Evolutionary conservation across 2,113 vertebrate species (phyloP).

Genomic region (Vulpes vulpes): DNA sequence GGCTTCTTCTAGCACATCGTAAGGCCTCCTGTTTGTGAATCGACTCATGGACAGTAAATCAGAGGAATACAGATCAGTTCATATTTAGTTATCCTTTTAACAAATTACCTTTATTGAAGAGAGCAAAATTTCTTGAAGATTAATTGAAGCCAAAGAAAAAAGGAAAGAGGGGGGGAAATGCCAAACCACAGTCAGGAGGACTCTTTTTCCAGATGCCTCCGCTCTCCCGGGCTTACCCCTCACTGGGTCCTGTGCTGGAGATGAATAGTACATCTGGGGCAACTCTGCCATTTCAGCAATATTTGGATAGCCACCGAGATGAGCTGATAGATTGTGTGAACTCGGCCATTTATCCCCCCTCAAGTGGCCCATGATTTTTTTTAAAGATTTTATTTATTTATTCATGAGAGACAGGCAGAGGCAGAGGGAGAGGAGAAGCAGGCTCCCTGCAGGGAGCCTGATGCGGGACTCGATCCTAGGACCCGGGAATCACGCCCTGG

Average conservation of each 20-base stretch:
- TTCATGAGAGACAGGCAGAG: too few species aligned
- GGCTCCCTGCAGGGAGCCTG: too few species aligned
- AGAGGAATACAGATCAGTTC: background rate
- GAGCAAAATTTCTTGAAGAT: background rate
- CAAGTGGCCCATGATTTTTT: background rate
- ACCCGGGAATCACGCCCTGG: too few species aligned
- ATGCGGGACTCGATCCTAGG: too few species aligned
- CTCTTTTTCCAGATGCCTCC: background rate
- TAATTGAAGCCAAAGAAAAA: background rate
- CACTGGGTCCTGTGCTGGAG: background rate
- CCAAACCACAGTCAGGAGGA: background rate
- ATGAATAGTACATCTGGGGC: background rate
- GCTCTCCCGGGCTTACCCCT: background rate
- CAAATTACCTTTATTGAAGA: conserved; percentile 18
- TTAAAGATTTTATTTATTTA: too few species aligned
- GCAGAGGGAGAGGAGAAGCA: too few species aligned
- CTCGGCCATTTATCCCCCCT: background rate
- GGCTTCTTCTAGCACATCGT: fast-evolving
- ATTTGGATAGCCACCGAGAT: background rate
- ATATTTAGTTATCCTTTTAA: background rate
- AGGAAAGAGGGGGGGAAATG: too few species aligned
- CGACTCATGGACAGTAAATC: background rate
- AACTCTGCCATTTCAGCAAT: background rate
- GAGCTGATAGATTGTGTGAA: background rate
- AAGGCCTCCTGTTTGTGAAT: background rate